Base-by-base conservation (phyloP, 2,888 invertebrate genomes). In the Hyles lineata region DNA sequence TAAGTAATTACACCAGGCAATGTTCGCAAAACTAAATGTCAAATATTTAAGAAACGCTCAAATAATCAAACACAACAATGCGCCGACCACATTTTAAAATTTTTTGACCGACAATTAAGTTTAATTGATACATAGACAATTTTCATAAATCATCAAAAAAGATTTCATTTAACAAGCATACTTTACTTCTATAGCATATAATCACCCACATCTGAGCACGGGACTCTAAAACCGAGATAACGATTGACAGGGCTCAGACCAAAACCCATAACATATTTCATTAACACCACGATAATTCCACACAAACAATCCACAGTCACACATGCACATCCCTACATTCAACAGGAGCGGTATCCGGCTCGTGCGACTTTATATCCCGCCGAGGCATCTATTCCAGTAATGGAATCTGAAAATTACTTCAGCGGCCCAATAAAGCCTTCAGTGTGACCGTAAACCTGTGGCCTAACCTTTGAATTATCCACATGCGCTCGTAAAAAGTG, bases 401-500 rank as follows among this genome's bases (percentile, higher is more conserved):
- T 77, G 71, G 76, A 76, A 78, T 74, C 73, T 76, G 75, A 70
- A 75, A 67, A 76, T 72, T 71, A 72, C 72, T 70, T 71, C 70
- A 62, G 70, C 59, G 70, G 60, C 70, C 73, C 62, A 73, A 73
- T 73, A 73, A 73, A 73, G 62, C 17, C 70, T 70, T 62, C 73
- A 62, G 29, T 55, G 61, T 55, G 70, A 70, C 74, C 75, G 76
- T 80, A 80, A 80, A 77, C 76, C 76, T 78, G 74, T 74, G 77
- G 70, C 70, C 76, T 80, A 78, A 78, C 79, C 73, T 79, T 79
- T 74, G 83, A 83, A 81, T 83, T 83, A 82, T 82, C 81, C 78
- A 83, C 76, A 43, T 82, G 80, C 78, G 77, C 76, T 80, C 83
- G 82, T 83, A 83, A 76, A 76, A 81, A 80, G 77, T 79, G 79